Conservation (phyloP, 2,113 vertebrate genomes). For the Cygnus buccinator region DNA sequence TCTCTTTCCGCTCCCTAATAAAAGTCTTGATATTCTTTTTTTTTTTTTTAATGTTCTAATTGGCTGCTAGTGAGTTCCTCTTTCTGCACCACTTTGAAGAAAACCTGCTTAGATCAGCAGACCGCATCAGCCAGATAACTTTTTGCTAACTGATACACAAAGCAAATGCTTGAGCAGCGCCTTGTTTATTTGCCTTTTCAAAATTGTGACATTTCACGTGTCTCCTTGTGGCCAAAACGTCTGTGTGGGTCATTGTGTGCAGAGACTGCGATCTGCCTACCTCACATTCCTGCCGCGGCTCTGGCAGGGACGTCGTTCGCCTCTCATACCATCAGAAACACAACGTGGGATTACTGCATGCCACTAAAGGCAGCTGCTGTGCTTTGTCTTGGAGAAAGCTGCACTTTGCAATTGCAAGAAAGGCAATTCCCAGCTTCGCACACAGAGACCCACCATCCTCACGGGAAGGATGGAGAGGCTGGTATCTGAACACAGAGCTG, state of each 20-base stretch:
- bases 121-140: background rate
- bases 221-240: background rate
- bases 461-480: fast-evolving
- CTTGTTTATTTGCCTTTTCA: conserved; percentile 57
- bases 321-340: background rate
- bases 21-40: conserved; percentile 27
- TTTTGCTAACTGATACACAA: conserved; percentile 45
- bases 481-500: fast-evolving
- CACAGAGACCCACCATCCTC: background rate
- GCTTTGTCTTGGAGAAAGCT: background rate
- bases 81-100: conserved; percentile 47
- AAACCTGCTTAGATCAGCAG: conserved; percentile 57
- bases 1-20: conserved; percentile 29
- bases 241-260: conserved; percentile 8
- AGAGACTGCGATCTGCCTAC: conserved; percentile 21
- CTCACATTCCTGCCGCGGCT: background rate
- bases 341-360: background rate
- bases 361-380: background rate
- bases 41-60: conserved; percentile 25
- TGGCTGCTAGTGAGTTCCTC: conserved; percentile 51
- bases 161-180: conserved; percentile 21
- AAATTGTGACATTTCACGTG: conserved; percentile 59
- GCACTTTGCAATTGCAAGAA: background rate
- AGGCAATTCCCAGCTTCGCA: background rate
- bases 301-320: fast-evolving